phyloP scores from a whole-genome alignment of 2,888 invertebrate species.

The Petrophora chlorosata region DNA sequence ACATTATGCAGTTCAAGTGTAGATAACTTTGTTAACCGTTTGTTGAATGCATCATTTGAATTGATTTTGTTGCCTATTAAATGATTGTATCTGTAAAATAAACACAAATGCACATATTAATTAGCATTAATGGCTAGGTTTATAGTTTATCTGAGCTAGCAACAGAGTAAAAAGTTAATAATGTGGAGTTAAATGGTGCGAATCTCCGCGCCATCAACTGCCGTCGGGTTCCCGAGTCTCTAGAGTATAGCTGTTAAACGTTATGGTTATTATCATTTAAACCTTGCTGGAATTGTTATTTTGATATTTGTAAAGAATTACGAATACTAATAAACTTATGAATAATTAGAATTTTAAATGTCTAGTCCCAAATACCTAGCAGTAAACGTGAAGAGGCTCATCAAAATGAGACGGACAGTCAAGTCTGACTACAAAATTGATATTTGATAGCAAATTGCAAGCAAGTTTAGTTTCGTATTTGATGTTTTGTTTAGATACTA shows the following conservation, averaged over 20 bases:
- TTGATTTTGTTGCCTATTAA: conserved; percentile 7
- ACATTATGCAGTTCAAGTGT: background rate
- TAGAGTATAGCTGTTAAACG: background rate
- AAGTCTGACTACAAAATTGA: no score
- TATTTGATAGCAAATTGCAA: no score
- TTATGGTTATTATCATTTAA: no score
- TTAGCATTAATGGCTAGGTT: background rate
- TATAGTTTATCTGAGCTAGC: background rate
- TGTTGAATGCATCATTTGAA: conserved; percentile 1
- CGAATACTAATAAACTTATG: no score
- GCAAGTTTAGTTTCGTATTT: no score
- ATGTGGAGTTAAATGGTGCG: background rate
- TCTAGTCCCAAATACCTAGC: no score
- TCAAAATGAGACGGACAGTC: no score
- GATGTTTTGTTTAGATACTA: no score
- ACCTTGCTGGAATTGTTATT: no score
- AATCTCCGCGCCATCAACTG: conserved; percentile 9
- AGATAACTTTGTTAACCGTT: background rate
- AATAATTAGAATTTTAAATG: no score
- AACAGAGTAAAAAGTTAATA: background rate
- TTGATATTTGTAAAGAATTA: no score
- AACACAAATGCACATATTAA: background rate
- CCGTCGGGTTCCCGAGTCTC: background rate
- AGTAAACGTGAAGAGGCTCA: no score
- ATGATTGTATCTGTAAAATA: background rate